phyloP scores from a whole-genome alignment of 1,140 invertebrate genomes.

The Pogonus chalceus region DNA sequence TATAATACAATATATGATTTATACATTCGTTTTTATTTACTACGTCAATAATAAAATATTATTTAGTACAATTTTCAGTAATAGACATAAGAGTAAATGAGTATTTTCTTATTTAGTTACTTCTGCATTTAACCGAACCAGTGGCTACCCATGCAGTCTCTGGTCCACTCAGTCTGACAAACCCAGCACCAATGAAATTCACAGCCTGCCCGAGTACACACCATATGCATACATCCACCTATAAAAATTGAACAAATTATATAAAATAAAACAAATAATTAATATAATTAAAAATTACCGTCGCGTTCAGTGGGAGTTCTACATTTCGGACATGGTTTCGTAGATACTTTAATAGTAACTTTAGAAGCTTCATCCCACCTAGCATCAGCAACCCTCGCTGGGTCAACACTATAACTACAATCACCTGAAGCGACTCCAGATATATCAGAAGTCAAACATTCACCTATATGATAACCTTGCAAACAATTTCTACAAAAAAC shows the following conservation, averaged over 20 bases:
- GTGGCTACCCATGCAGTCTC: slow-evolving; percentile 77
- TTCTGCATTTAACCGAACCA: slow-evolving; percentile 80
- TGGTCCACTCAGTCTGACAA: slow-evolving; percentile 73
- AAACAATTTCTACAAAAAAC: slow-evolving; percentile 73
- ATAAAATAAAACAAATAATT: slow-evolving; percentile 6
- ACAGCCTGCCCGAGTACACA: slow-evolving; percentile 64
- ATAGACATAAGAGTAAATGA: too few relatives aligned
- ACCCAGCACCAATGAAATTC: slow-evolving; percentile 83
- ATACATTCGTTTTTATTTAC: too few relatives aligned
- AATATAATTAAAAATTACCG: slow-evolving; percentile 39
- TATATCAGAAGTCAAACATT: slow-evolving; percentile 44
- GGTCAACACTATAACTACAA: slow-evolving; percentile 51
- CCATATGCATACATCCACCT: slow-evolving; percentile 88
- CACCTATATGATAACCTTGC: slow-evolving; percentile 70
- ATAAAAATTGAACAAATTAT: slow-evolving; percentile 22
- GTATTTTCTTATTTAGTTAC: too few relatives aligned
- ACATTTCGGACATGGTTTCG: slow-evolving; percentile 83
- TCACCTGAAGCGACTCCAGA: slow-evolving; percentile 28
- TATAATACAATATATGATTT: too few relatives aligned
- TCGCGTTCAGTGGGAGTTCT: slow-evolving; percentile 75
- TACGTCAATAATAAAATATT: too few relatives aligned
- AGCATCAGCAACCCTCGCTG: slow-evolving; percentile 44
- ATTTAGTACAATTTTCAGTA: too few relatives aligned
- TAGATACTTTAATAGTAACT: slow-evolving; percentile 63
- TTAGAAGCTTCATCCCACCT: slow-evolving; percentile 69